Percentiles rank a stretch among this genome's conserved stretches.
Conservation (phyloP, 2,113 vertebrate genomes). For the Psammodynastes pulverulentus region DNA sequence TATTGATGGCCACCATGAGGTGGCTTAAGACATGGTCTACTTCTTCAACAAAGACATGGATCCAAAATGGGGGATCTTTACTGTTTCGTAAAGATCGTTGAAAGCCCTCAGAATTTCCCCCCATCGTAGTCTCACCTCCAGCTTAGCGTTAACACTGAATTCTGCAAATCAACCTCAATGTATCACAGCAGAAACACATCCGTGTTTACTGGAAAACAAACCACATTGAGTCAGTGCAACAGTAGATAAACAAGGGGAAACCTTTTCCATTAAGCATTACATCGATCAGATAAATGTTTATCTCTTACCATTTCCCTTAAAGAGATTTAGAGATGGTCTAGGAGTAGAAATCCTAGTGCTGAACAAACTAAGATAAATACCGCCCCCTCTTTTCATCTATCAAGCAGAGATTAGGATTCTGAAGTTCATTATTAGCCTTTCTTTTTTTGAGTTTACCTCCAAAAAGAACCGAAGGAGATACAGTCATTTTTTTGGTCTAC, state of each 20-base stretch:
- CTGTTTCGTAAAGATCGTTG: neutral
- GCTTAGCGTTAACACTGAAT: neutral
- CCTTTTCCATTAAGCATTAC: neutral
- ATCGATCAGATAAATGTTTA: neutral
- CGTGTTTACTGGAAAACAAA: neutral
- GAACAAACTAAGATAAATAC: neutral
- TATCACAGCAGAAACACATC: neutral
- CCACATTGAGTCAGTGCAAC: neutral
- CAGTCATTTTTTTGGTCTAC: constrained; percentile 15
- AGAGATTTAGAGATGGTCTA: neutral
- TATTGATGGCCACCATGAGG: neutral
- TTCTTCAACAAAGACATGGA: neutral
- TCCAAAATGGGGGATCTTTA: neutral
- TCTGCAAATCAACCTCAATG: neutral
- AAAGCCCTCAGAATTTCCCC: neutral
- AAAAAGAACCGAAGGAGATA: neutral
- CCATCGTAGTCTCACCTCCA: neutral
- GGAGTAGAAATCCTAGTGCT: neutral
- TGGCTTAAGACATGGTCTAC: neutral
- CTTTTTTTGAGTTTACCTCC: neutral
- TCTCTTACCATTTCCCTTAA: neutral
- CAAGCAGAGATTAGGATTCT: neutral
- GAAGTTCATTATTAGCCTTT: neutral
- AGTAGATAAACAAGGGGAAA: no score
- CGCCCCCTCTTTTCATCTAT: neutral